Conservation (phyloP, 2,888 invertebrate species). For the Onthophagus sagittarius region DNA sequence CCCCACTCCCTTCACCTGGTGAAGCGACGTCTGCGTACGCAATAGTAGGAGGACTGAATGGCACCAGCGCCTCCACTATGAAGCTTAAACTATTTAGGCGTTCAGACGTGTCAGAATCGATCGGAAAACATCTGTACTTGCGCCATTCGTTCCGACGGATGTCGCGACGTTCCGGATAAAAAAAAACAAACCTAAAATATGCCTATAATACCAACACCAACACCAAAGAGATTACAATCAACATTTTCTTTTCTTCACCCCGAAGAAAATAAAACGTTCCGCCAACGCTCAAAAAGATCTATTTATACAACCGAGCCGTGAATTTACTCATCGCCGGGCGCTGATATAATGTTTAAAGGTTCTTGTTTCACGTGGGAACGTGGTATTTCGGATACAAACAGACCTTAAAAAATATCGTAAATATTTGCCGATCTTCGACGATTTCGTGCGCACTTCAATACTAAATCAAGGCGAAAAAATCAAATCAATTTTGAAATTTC, state of each 20-base stretch:
- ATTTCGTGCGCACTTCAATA: background rate
- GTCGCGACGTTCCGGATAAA: background rate
- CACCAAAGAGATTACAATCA: conserved; percentile 1
- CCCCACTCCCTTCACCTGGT: conserved; percentile 30
- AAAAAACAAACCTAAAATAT: no score
- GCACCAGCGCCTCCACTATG: conserved; percentile 10
- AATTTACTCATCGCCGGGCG: background rate
- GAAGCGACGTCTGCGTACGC: conserved; percentile 14
- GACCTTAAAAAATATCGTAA: background rate
- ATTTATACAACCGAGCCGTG: background rate
- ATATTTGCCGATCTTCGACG: background rate
- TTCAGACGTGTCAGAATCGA: conserved; percentile 24
- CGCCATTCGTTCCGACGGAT: conserved; percentile 20
- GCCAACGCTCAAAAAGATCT: background rate
- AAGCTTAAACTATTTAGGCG: conserved; percentile 23
- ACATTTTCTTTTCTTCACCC: no score
- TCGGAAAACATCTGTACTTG: conserved; percentile 26
- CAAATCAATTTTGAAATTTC: no score
- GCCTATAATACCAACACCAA: no score
- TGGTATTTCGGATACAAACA: background rate
- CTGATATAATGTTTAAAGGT: background rate
- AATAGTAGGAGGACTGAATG: conserved; percentile 21
- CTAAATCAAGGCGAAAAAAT: no score
- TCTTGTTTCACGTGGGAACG: background rate
- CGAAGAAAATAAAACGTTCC: no score